A percentile compares a stretch with the other conserved stretches of the same genome.
Conservation (phyloP, 2,888 invertebrate species). For the Muscina levida region DNA sequence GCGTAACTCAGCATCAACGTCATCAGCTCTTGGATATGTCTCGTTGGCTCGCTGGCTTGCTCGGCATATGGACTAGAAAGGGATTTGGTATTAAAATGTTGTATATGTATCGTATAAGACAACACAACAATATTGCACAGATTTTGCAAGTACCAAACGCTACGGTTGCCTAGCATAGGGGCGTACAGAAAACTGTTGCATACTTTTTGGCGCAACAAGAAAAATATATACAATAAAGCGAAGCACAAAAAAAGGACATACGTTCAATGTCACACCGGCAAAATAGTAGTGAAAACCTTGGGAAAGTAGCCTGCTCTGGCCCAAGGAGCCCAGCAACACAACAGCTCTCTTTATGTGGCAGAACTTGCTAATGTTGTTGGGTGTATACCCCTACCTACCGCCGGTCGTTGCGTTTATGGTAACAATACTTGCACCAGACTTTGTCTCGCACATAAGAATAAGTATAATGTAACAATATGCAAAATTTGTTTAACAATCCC, state of each 20-base stretch:
- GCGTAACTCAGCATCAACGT: slow-evolving; percentile 45
- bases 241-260: slow-evolving; percentile 52
- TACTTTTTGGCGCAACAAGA: background rate
- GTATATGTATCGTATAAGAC: slow-evolving; percentile 17
- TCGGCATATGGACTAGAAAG: background rate
- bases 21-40: slow-evolving; percentile 5
- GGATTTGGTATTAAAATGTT: slow-evolving; percentile 55
- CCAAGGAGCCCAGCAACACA: too few species aligned
- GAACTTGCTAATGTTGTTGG: background rate
- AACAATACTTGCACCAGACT: slow-evolving; percentile 27
- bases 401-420: slow-evolving; percentile 17
- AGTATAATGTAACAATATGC: slow-evolving; percentile 69
- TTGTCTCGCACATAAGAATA: slow-evolving; percentile 48
- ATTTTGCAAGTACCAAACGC: slow-evolving; percentile 23
- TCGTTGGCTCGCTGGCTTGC: background rate
- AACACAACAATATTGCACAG: slow-evolving; percentile 29
- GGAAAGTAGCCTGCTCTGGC: background rate
- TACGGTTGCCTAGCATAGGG: background rate
- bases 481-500: slow-evolving; percentile 62
- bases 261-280: slow-evolving; percentile 68
- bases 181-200: slow-evolving; percentile 45
- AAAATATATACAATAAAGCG: background rate
- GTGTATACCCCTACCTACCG: too few species aligned
- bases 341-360: slow-evolving; percentile 35
- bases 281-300: slow-evolving; percentile 41